Base-by-base conservation (phyloP, 1,140 invertebrate genomes). In the Drosophila mauritiana region DNA sequence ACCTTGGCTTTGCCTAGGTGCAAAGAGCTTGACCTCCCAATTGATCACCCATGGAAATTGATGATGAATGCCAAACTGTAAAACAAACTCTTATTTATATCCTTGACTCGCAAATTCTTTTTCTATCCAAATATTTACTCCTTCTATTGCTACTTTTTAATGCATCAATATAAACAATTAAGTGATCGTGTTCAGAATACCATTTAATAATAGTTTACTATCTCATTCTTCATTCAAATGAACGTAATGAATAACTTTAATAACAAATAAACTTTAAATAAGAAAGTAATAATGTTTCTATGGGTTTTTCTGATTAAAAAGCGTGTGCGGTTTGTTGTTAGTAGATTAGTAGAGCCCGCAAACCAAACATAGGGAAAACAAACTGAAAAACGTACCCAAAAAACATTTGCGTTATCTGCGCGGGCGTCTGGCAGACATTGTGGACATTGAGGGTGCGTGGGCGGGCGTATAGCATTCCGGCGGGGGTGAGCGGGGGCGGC, bases 391-490 rank as follows among this genome's bases (percentile, higher is more conserved):
- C 90, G 82, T 91, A 91, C 90, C 90, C 82, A 77, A 91, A 88
- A 75, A 91, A 91, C 51, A 91, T 53, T 79, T 91, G 85, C 49
- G 90, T 91, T 75, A 82, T 91, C 75, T 91, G 86, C 52, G 90
- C 70, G 48, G 90, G 90, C 67, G 90, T 90, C 80, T 91, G 86
- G 55, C 80, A 91, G 45, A 79, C 53, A 78, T 91, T 90, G 46
- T 91, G 90, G 10, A 91, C 90, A 53, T 91, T 91, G 43, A 91
- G 73, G 36, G 90, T 91, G 63, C 90, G 90, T 12, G 90, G 90
- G 17, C 90, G 90, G 63, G 86, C 72, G 34, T 78, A 89, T 2
- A 84, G 46, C 51, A 88, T 62, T 51, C 59, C 73, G 58, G 61
- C 65, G 34, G 67, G 36, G 10, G 64, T 70, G 37, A 85, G 56